Conservation (phyloP, 2,888 invertebrate genomes). For the Andrena camellia region DNA sequence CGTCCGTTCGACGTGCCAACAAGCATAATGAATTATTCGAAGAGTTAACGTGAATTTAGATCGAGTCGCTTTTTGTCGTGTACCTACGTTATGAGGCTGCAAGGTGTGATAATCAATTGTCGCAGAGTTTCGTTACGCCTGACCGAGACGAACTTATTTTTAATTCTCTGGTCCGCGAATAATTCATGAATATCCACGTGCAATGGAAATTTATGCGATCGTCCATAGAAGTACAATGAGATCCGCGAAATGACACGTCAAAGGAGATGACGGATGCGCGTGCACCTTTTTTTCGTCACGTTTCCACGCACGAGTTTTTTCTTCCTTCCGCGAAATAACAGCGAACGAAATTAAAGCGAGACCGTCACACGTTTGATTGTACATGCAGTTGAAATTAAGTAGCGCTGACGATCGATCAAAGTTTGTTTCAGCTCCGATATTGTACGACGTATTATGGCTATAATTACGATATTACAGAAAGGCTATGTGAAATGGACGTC, state of each 20-base stretch:
- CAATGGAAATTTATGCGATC: conserved; percentile 20
- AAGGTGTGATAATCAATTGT: conserved; percentile 2
- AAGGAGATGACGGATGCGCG: conserved; percentile 23
- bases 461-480: background rate
- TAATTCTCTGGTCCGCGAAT: conserved; percentile 19
- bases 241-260: conserved; percentile 10
- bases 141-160: conserved; percentile 15
- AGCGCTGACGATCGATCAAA: background rate
- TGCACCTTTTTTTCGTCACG: conserved; percentile 13
- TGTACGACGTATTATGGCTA: background rate
- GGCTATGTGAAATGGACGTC: background rate
- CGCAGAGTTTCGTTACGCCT: background rate
- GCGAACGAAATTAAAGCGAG: background rate
- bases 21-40: conserved; percentile 42
- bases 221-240: conserved; percentile 9
- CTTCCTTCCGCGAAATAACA: conserved; percentile 22
- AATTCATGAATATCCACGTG: conserved; percentile 32
- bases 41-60: conserved; percentile 24
- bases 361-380: background rate
- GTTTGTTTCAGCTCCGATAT: background rate
- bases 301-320: conserved; percentile 25
- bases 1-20: conserved; percentile 13
- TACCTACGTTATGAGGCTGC: background rate
- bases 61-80: conserved; percentile 13
- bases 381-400: background rate